A percentile compares a stretch with the other conserved stretches of the same genome.
Conservation (phyloP, 2,113 vertebrate species). For the Urocynchramus pylzowi region DNA sequence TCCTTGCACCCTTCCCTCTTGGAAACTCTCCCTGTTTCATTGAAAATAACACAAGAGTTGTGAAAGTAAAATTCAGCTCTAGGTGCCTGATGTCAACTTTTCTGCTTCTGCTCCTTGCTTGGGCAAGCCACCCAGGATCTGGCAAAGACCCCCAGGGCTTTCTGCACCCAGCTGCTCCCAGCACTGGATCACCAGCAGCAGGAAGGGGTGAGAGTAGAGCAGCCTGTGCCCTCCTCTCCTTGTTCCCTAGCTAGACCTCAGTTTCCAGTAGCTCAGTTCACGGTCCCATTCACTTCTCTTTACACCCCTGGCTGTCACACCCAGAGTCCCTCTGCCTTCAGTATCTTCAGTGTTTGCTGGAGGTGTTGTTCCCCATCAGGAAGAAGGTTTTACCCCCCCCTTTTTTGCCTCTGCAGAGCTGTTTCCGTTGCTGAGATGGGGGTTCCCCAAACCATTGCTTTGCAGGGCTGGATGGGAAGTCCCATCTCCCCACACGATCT, state of each 20-base stretch:
- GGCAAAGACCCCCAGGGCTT: neutral
- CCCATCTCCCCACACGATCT: fast-evolving
- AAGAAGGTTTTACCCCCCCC: neutral
- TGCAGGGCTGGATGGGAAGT: neutral
- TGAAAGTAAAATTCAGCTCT: neutral
- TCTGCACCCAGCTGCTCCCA: neutral
- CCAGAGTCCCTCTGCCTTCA: neutral
- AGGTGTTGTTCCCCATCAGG: neutral
- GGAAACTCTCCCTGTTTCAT: neutral
- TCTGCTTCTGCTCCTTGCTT: neutral
- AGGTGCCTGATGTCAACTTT: neutral
- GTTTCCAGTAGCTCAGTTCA: neutral
- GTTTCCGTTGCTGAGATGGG: neutral
- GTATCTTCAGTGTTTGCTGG: neutral
- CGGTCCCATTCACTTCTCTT: fast-evolving
- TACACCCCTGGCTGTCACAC: fast-evolving
- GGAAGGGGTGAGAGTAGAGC: neutral
- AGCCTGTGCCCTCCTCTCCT: neutral
- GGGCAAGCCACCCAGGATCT: neutral
- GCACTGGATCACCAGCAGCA: neutral
- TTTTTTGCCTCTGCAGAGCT: neutral
- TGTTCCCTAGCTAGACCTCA: neutral
- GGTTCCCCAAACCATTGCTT: neutral
- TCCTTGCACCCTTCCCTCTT: neutral
- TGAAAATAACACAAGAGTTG: neutral